Base-by-base conservation (phyloP, 2,888 invertebrate genomes). In the Cyaniris semiargus region DNA sequence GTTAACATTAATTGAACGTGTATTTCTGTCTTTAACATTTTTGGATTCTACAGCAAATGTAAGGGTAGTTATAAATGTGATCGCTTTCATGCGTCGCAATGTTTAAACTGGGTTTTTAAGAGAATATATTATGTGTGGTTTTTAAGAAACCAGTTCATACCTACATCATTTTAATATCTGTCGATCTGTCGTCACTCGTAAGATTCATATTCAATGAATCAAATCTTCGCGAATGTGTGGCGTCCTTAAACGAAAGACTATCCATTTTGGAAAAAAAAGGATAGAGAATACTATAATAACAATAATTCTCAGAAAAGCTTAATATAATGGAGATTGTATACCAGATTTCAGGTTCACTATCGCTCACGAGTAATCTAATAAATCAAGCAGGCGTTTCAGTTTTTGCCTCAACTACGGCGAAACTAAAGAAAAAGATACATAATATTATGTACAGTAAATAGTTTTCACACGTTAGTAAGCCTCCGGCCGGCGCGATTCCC, bases 401-500 rank as follows among this genome's bases (percentile, higher is more conserved):
- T 23, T 60, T 60, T 23, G 60, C 23, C 21, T 66, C 66, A 18
- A 27, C 66, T 66, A 66, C 66, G 27, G 13, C 60, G 23, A 66
- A 31, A 66, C 27, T 31, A 66, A 66, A 66, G 66, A 66, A 66
- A 60, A 66, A 23, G 8, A 66, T 66, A 6, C 66, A 15, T 27
- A 4, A 66, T 18, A 66, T 66, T 18, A 66, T 66, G 27, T 31
- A 66, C 18, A 31, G 18, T 66, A 66, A 66, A 66, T 66, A 72
- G 44, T 72, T 44, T 72, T 44, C 21, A 44, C 72, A 72, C n/a
- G 44, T 72, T 72, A 21, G 21, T 72, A 21, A 38, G 44, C 21
- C 72, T 44, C 8, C 10, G 10, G 38, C 21, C 13, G 23, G 4
- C 23, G 27, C 53, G n/a, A 48, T 74, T 53, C 48, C 18, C 21